These are phyloP conservation scores for Felis catus DNA, from an alignment of 2,113 vertebrate genomes.

Conservation along the genomic window F.catus_Fca126_mat1.0 CM031422.1:11695501-11696000, in stretches of 20 bases:
- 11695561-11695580: neutral
- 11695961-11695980: neutral
- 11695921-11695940: neutral
- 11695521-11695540: neutral
- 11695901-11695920: neutral
- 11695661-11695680: neutral
- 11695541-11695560: neutral
- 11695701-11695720: neutral
- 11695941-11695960: neutral
- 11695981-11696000: neutral
- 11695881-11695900: neutral
- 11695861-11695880: neutral
- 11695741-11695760: neutral
- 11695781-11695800: neutral
- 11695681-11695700: neutral
- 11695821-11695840: neutral
- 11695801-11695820: neutral
- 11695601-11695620: neutral
- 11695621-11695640: neutral
- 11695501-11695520: neutral
- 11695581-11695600: neutral
- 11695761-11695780: neutral
- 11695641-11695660: neutral
- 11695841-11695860: neutral
- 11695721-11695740: neutral